Evolutionary conservation across 1,140 invertebrate species (phyloP).

Genomic region (Orius insidiosus): DNA sequence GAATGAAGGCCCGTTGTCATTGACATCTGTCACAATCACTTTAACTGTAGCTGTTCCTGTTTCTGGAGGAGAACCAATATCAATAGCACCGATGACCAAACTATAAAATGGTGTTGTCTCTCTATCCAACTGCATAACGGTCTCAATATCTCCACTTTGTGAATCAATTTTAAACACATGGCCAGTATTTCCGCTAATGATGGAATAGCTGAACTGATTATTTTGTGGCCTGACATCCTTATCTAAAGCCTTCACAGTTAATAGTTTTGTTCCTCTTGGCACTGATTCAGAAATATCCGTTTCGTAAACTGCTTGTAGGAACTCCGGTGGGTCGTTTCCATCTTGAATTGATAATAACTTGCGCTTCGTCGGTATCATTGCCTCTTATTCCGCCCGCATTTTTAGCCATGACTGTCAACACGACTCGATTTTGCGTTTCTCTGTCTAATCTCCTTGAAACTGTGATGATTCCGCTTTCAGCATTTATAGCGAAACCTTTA

Average conservation of each 20-base stretch:
- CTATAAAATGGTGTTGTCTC: constrained; percentile 61
- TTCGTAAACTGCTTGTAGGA: constrained; percentile 56
- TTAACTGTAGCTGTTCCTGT: constrained; percentile 70
- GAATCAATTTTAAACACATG: constrained; percentile 81
- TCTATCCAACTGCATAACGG: constrained; percentile 55
- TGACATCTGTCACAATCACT: constrained; percentile 65
- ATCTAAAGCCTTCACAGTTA: constrained; percentile 69
- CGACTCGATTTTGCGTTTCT: constrained; percentile 77
- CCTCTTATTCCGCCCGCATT: constrained; percentile 81
- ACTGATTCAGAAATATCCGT: constrained; percentile 62
- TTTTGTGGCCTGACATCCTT: constrained; percentile 82
- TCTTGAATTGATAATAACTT: constrained; percentile 85
- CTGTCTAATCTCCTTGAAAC: constrained; percentile 69
- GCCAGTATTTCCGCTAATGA: constrained; percentile 64
- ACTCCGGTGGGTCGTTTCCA: constrained; percentile 89
- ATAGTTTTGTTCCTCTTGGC: constrained; percentile 47
- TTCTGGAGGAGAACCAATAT: constrained; percentile 70
- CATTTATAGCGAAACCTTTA: constrained; percentile 73
- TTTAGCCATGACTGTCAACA: constrained; percentile 84
- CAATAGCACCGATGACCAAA: constrained; percentile 75
- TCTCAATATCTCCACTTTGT: constrained; percentile 64
- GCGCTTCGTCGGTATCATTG: constrained; percentile 88
- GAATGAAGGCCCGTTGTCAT: constrained; percentile 84
- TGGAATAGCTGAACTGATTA: constrained; percentile 81
- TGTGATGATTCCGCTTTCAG: constrained; percentile 64